A percentile compares a stretch with the other conserved stretches of the same genome.
Evolutionary conservation across 2,113 vertebrate species (phyloP).

Genomic region (Sylvia atricapilla): DNA sequence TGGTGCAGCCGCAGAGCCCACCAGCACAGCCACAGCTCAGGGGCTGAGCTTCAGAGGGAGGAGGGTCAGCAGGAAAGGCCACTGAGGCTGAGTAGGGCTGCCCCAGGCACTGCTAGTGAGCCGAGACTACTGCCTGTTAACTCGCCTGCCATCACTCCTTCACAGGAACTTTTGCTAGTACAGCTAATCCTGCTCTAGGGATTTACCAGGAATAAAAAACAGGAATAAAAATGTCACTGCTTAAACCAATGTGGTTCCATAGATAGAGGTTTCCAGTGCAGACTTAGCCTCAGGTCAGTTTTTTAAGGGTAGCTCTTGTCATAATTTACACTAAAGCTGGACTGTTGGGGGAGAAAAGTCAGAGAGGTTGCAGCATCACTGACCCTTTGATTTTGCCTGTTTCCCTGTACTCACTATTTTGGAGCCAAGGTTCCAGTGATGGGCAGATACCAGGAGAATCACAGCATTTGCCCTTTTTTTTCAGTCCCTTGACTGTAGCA

Average conservation of each 20-base stretch:
- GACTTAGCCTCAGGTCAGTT: slow-evolving; percentile 34
- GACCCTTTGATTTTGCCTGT: background rate
- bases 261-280: slow-evolving; percentile 19
- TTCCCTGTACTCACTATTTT: background rate
- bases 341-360: background rate
- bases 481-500: background rate
- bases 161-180: slow-evolving; percentile 32
- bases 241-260: slow-evolving; percentile 28
- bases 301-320: slow-evolving; percentile 42
- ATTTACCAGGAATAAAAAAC: slow-evolving; percentile 40
- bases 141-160: slow-evolving; percentile 30
- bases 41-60: background rate
- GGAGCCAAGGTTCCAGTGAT: background rate
- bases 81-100: background rate
- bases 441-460: background rate
- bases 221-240: slow-evolving; percentile 53
- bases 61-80: background rate
- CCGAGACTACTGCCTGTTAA: background rate
- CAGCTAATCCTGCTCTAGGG: slow-evolving; percentile 56
- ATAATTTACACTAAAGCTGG: slow-evolving; percentile 18
- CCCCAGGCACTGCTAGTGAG: background rate
- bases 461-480: background rate
- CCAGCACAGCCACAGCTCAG: background rate
- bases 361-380: background rate
- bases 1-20: background rate